Percentiles rank a stretch among this genome's conserved stretches.
Evolutionary conservation across 2,888 invertebrate species (phyloP).

Genomic region (Leptodirus hochenwartii): DNA sequence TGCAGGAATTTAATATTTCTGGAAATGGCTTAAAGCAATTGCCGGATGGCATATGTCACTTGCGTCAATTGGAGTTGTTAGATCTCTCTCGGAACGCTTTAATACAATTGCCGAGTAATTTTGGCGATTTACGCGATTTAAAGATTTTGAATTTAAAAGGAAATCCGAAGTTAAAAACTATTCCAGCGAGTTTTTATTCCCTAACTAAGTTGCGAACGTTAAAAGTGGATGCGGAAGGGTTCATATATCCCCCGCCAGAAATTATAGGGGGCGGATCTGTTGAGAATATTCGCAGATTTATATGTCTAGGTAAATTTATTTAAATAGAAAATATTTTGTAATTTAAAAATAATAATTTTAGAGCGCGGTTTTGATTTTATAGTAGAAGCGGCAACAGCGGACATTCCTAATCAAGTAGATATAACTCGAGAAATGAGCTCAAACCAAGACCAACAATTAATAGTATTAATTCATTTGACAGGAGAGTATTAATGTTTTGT

Average conservation of each 20-base stretch:
- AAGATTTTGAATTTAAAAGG: slow-evolving; percentile 39
- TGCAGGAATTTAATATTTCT: slow-evolving; percentile 53
- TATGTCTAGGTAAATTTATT: slow-evolving; percentile 31
- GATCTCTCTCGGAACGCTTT: slow-evolving; percentile 55
- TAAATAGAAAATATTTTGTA: not conserved
- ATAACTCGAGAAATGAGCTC: too few relatives aligned
- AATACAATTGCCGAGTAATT: slow-evolving; percentile 38
- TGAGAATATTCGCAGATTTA: slow-evolving; percentile 43
- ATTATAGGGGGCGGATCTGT: slow-evolving; percentile 40
- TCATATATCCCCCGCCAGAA: slow-evolving; percentile 46
- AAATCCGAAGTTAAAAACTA: slow-evolving; percentile 36
- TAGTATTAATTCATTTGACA: too few relatives aligned
- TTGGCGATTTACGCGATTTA: slow-evolving; percentile 44
- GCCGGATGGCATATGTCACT: slow-evolving; percentile 45
- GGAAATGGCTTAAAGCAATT: slow-evolving; percentile 50
- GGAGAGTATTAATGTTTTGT: too few relatives aligned
- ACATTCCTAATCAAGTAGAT: too few relatives aligned
- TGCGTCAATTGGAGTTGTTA: slow-evolving; percentile 44
- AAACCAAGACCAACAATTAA: too few relatives aligned
- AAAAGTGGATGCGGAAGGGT: slow-evolving; percentile 37
- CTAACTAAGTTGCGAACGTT: slow-evolving; percentile 41
- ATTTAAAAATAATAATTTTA: too few relatives aligned
- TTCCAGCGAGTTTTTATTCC: slow-evolving; percentile 47
- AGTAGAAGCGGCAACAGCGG: too few relatives aligned
- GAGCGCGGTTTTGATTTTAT: too few relatives aligned